Evolutionary conservation across 1,140 invertebrate genomes (phyloP), one percentile per base, ranked within the genome.

Genomic region (Trichoplusia ni): DNA sequence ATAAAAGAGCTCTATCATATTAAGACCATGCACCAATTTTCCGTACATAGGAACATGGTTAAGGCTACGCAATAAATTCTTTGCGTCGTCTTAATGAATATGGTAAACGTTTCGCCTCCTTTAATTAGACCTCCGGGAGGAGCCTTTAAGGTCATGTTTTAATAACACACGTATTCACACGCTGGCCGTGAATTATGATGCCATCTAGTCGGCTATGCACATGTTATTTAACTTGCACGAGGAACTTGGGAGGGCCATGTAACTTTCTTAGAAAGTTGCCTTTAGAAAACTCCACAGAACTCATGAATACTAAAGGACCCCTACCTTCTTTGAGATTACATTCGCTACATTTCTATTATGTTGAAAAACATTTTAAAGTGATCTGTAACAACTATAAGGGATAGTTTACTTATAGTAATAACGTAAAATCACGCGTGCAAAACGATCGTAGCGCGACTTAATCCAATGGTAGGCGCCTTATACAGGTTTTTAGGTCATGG

Each of bases 401-500:
- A 27, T 21, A 56, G 37, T 58, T 44, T 42, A 16, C 8, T 4
- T 56, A 5, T 25, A 31, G 11, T 1, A 14, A 37, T 5, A 37
- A 37, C 11, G 33, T 33, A 38, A 25, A 14, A 42, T 25, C 40
- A 5, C 25, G 33, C 18, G 54, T 44, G 38, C 33, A 58, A 58
- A 44, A 31, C 25, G 37, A 58, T n/a, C n/a, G n/a, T n/a, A n/a
- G n/a, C n/a, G 54, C 42, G 37, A 58, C 13, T 31, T 38, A 40
- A 38, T 44, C 35, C 29, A 31, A 25, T 58, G 54, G 54, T 58
- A 58, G 38, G 37, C n/a, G 11, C 37, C 13, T n/a, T 44, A 44
- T 58, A 27, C 42, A 37, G 47, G 64, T 62, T 67, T 64, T 53
- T 67, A 38, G 67, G 71, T 73, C 71, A 73, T 16, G 68, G 71